Evolutionary conservation across 2,888 invertebrate species (phyloP).

Genomic region (Lasioglossum pauxillum): DNA sequence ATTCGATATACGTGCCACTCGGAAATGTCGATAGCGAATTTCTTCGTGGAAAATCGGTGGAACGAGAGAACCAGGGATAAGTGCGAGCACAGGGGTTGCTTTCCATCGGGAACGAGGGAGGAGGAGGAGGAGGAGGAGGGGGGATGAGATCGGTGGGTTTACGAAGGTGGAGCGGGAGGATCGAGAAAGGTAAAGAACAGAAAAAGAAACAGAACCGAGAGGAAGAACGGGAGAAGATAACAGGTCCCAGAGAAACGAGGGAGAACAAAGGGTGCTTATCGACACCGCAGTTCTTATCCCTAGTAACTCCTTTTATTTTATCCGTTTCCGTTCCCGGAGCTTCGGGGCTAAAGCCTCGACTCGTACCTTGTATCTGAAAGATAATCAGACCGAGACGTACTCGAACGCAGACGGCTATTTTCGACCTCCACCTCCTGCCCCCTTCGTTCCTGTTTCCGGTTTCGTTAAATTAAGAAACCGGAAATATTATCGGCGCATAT

Average conservation of each 20-base stretch:
- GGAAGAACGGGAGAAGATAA: slow-evolving; percentile 70
- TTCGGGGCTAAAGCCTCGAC: slow-evolving; percentile 53
- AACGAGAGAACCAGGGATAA: slow-evolving; percentile 46
- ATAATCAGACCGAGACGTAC: slow-evolving; percentile 67
- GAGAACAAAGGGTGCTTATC: slow-evolving; percentile 81
- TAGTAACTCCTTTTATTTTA: slow-evolving; percentile 72
- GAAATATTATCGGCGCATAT: slow-evolving; percentile 2
- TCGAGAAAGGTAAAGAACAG: slow-evolving; percentile 23
- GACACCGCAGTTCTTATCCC: slow-evolving; percentile 79
- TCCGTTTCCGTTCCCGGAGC: slow-evolving; percentile 63
- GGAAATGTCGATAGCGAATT: slow-evolving; percentile 77
- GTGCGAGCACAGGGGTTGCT: slow-evolving; percentile 24
- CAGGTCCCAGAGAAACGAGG: slow-evolving; percentile 54
- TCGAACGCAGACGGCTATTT: slow-evolving; percentile 68
- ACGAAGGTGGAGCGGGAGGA: background rate
- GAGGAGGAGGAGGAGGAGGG: slow-evolving; percentile 11
- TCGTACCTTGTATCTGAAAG: slow-evolving; percentile 65
- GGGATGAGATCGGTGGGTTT: slow-evolving; percentile 33
- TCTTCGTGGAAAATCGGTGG: slow-evolving; percentile 63
- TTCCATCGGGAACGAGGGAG: slow-evolving; percentile 19
- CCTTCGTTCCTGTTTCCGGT: slow-evolving; percentile 2
- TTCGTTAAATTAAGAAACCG: slow-evolving; percentile 23
- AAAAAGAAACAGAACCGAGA: slow-evolving; percentile 36
- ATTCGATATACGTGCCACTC: slow-evolving; percentile 67
- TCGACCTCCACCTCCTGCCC: background rate